These are phyloP conservation scores for Bettongia penicillata DNA, from an alignment of 2,113 vertebrate species.

Conservation along the genomic window DNA sequence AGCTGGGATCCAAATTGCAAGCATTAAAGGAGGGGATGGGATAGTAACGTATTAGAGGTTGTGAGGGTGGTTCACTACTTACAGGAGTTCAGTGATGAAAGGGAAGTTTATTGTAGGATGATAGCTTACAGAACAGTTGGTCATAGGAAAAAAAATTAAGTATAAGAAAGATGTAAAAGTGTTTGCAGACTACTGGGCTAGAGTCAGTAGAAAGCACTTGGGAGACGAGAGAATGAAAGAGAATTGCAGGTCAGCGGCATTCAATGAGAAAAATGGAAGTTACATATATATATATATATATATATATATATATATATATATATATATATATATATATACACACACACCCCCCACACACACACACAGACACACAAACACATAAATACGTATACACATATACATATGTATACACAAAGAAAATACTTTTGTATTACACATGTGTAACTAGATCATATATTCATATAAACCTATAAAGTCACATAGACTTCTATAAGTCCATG, in stretches of 20 bases:
- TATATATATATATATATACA: no score
- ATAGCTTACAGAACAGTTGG: neutral
- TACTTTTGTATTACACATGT: no score
- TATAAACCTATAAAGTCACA: neutral
- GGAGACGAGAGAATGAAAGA: neutral
- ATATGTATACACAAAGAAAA: no score
- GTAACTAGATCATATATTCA: neutral
- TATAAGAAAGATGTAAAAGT: neutral
- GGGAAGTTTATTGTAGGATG: neutral
- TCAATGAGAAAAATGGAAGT: neutral
- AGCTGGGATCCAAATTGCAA: neutral
- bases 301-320: neutral
- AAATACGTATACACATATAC: neutral
- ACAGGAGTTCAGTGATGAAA: neutral
- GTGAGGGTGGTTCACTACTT: neutral
- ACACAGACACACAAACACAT: no score
- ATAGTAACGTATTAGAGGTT: neutral
- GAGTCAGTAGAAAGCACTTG: neutral
- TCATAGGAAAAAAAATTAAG: neutral
- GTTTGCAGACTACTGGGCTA: neutral
- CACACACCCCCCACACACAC: no score
- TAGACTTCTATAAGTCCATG: neutral
- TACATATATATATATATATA: neutral
- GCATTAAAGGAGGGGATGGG: neutral
- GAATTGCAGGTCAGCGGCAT: neutral